Conservation (phyloP, 2,113 vertebrate genomes). For the Poicephalus meyeri region DNA sequence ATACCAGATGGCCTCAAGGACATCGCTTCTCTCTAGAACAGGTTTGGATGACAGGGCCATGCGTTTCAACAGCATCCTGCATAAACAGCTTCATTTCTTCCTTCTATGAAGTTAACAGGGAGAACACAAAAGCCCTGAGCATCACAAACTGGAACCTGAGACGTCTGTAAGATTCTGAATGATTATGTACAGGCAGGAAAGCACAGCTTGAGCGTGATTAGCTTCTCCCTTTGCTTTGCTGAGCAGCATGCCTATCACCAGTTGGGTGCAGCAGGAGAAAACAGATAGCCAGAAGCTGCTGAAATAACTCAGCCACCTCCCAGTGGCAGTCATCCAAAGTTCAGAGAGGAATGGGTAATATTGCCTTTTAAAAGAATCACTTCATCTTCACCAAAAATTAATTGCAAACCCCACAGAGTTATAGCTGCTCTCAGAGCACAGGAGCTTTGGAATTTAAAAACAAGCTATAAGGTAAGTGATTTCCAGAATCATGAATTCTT, state of each 20-base stretch:
- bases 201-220: conserved; percentile 5
- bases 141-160: not conserved
- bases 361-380: not conserved
- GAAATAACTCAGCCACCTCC: not conserved
- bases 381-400: not conserved
- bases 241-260: not conserved
- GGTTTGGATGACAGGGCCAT: not conserved
- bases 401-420: not conserved
- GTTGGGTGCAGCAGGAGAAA: not conserved
- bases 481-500: not conserved
- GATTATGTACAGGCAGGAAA: not conserved
- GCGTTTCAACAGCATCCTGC: not conserved
- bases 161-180: not conserved
- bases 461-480: not conserved
- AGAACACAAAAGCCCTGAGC: not conserved
- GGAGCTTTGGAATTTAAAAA: not conserved
- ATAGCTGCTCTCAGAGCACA: not conserved
- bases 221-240: not conserved
- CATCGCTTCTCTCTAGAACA: not conserved
- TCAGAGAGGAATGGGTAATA: not conserved
- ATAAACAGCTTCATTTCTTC: not conserved
- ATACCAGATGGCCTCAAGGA: conserved; percentile 16
- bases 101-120: not conserved
- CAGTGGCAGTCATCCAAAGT: not conserved
- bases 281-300: not conserved